Base-by-base conservation (phyloP, 2,888 invertebrate species). In the Lasioglossum malachurum region DNA sequence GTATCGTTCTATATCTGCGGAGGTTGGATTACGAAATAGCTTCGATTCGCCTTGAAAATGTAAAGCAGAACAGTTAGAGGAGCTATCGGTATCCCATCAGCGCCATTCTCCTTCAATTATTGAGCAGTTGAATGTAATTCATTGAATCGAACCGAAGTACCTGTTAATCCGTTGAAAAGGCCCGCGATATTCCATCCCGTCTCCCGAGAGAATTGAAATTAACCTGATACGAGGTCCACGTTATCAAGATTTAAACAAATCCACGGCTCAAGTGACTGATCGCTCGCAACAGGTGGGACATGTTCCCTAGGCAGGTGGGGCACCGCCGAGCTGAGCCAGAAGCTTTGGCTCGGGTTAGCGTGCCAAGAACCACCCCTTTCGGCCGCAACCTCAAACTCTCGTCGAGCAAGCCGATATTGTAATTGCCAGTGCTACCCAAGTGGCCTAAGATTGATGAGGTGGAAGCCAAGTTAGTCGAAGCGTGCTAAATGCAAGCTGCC, bases 321-420 rank as follows among this genome's bases (percentile, higher is more conserved):
- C 90, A 90, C 89, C 84, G 90, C 87, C 88, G 89, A 85, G 85
- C 84, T 87, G 75, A 90, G 90, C 87, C 89, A 86, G 87, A 89
- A 91, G 92, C 91, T 91, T 89, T 87, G 90, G 88, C 88, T 78
- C 83, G 92, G 91, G 91, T 92, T 93, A 94, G 93, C 94, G 94
- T 93, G 93, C 93, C 93, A 93, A 93, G 93, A 94, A 92, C 92
- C 92, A 90, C 93, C 93, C 92, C 92, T 92, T 92, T 93, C 88
- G 91, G 91, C 92, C 92, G 92, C 92, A 93, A 94, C 93, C 94
- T 94, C 93, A 93, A 94, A 94, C 94, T 94, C 92, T 92, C 93
- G 93, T 93, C 89, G 93, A 93, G 94, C 94, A 93, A 94, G 93
- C 94, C 94, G 94, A 94, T 95, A 94, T 94, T 95, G 94, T 94